Percentiles rank a stretch among this genome's conserved stretches.
Evolutionary conservation across 2,888 invertebrate species (phyloP).

Genomic region (Cheilosia urbana): DNA sequence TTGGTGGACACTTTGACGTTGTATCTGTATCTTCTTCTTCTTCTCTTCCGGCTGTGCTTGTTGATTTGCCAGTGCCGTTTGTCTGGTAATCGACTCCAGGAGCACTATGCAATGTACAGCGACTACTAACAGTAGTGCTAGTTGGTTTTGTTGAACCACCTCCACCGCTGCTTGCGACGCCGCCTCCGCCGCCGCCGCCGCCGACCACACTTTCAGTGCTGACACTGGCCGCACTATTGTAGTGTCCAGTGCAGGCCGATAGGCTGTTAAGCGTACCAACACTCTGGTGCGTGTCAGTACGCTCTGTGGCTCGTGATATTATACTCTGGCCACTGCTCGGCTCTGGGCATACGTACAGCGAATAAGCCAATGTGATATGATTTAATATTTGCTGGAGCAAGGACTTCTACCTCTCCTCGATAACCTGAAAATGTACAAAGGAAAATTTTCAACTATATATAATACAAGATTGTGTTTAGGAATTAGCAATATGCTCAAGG

Average conservation of each 20-base stretch:
- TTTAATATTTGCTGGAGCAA: conserved; percentile 47
- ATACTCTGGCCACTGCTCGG: conserved; percentile 82
- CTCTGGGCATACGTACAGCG: conserved; percentile 83
- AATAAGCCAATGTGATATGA: conserved; percentile 83
- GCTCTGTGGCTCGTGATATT: conserved; percentile 78
- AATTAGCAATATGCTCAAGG: background rate
- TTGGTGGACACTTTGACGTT: conserved; percentile 80
- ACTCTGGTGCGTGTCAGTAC: conserved; percentile 80
- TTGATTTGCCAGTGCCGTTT: conserved; percentile 76
- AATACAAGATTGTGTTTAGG: background rate
- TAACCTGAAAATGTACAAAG: conserved; percentile 30
- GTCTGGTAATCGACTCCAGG: conserved; percentile 43
- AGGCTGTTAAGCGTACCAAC: conserved; percentile 75
- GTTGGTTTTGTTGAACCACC: conserved; percentile 55
- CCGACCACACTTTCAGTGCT: conserved; percentile 79
- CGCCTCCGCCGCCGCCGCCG: conserved; percentile 74
- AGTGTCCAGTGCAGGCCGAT: conserved; percentile 73
- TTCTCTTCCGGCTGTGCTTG: conserved; percentile 75
- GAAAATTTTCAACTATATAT: background rate
- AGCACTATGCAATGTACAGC: conserved; percentile 62
- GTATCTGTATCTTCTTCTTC: conserved; percentile 80
- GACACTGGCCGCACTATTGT: conserved; percentile 80
- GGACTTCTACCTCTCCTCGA: conserved; percentile 19
- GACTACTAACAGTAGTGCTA: conserved; percentile 76
- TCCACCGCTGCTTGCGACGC: conserved; percentile 59